A percentile compares a stretch with the other conserved stretches of the same genome.
Conservation (phyloP, 2,113 vertebrate genomes). For the Pangasianodon hypophthalmus region DNA sequence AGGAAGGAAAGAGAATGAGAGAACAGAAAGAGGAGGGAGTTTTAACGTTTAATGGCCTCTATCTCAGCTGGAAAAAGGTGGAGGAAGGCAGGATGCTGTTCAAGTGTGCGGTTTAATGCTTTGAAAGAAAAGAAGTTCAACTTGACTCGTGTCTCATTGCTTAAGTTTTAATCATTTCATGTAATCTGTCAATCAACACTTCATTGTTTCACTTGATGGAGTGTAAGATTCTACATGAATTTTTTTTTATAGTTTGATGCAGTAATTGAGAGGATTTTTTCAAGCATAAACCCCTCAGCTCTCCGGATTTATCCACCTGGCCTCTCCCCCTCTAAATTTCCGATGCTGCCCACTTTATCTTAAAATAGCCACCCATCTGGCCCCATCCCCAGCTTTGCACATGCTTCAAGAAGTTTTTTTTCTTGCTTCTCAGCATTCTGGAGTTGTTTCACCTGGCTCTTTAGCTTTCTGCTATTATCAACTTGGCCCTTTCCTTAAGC, state of each 20-base stretch:
- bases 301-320: not conserved
- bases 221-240: not conserved
- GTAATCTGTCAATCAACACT: not conserved
- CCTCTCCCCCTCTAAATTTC: not conserved
- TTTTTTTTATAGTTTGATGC: too few species aligned
- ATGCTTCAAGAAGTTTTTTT: not conserved
- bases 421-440: not conserved
- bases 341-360: not conserved
- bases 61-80: slow-evolving; percentile 35
- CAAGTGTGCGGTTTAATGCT: slow-evolving; percentile 1
- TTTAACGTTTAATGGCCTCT: slow-evolving; percentile 65
- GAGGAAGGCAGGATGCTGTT: slow-evolving; percentile 43
- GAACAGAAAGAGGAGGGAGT: slow-evolving; percentile 56
- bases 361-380: not conserved
- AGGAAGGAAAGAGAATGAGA: slow-evolving; percentile 14
- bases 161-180: not conserved
- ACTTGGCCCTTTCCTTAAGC: not conserved
- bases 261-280: not conserved
- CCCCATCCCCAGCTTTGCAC: not conserved
- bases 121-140: not conserved
- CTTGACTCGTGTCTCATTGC: not conserved
- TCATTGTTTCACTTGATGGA: too few species aligned
- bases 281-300: not conserved
- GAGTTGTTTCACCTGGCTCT: too few species aligned
- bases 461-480: not conserved